These are phyloP conservation scores for Cotesia vestalis DNA, from an alignment of 1,140 invertebrate genomes.

Conservation along the genomic window DNA sequence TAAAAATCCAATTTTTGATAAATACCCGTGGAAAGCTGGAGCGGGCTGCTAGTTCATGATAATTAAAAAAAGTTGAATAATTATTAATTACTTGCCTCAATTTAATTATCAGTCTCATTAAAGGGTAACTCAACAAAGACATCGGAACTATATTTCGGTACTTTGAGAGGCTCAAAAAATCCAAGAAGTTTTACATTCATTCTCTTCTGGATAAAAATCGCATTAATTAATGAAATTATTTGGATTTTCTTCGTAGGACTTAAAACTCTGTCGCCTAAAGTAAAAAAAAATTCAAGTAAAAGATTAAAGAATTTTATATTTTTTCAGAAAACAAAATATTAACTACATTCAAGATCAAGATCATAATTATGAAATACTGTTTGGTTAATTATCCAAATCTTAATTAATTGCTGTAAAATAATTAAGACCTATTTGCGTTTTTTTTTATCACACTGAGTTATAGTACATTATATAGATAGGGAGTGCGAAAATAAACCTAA, in stretches of 20 bases:
- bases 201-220: slow-evolving; percentile 72
- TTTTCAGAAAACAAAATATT: neutral
- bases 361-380: too few species aligned
- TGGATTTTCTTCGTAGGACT: slow-evolving; percentile 60
- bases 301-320: neutral
- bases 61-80: too few species aligned
- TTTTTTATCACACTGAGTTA: too few species aligned
- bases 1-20: too few species aligned
- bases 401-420: too few species aligned
- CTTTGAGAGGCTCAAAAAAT: slow-evolving; percentile 65
- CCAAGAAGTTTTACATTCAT: slow-evolving; percentile 72
- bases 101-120: slow-evolving; percentile 1
- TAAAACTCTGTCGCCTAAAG: slow-evolving; percentile 67
- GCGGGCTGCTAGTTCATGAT: too few species aligned
- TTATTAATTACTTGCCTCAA: too few species aligned
- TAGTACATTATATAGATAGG: too few species aligned
- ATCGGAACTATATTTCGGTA: slow-evolving; percentile 27
- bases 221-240: slow-evolving; percentile 69
- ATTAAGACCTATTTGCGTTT: too few species aligned
- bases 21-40: too few species aligned
- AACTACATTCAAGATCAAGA: neutral
- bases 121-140: slow-evolving; percentile 19
- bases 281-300: neutral
- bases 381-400: too few species aligned
- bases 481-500: too few species aligned